Base-by-base conservation (phyloP, 2,888 invertebrate species). In the Limnephilus marmoratus region DNA sequence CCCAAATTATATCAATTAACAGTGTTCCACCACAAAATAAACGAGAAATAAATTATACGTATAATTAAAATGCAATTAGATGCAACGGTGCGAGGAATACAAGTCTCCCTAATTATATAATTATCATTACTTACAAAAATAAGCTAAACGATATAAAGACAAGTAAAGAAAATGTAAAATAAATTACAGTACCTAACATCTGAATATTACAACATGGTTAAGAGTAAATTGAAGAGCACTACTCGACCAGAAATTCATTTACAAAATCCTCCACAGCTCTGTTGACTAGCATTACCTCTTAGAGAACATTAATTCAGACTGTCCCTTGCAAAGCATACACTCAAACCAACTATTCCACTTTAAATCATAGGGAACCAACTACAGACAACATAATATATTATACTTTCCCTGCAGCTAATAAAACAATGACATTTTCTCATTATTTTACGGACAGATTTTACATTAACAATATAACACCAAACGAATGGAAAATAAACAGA, bases 21-120 rank as follows among this genome's bases (percentile, higher is more conserved):
- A 68, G 68, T 68, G 68, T 68, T 68, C n/a, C 68, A 24, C 68
- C 7, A 68, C 68, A 68, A 68, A 68, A 7, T 37, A 37, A 83
- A 83, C 37, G 7, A 34, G 37, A 37, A 41, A 83, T 34, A 37
- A 41, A 83, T 34, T 37, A 83, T 37, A 83, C 9, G 83, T 12
- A 83, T n/a, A 83, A 83, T 83, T 83, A 83, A 37, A 83, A 83
- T 83, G 83, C 83, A 83, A 83, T 83, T 83, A 83, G 83, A 24
- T 41, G 37, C 83, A 68, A n/a, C 68, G 7, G 68, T 68, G 24
- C 68, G 68, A 68, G 68, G 24, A 68, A 7, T 68, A n/a, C 24
- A 68, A 68, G 24, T 24, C 24, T 68, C 68, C 9, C n/a, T 24
- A 68, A 24, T n/a, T 9, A 24, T 68, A n/a, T 68, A n/a, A 68